Evolutionary conservation across 2,888 invertebrate species (phyloP).

Genomic region (Idaea dimidiata): DNA sequence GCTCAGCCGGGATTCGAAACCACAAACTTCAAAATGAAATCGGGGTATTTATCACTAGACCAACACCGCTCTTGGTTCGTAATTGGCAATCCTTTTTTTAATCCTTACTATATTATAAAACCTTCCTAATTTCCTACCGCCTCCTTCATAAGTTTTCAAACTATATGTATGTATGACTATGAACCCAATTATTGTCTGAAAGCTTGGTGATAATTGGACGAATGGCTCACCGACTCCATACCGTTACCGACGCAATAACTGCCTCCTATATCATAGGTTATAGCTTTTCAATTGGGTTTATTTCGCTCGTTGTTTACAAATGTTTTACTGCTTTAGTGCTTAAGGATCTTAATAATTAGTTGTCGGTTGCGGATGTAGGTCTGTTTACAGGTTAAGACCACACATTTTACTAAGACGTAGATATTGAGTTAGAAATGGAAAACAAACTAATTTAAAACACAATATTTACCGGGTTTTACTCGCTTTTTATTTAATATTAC

Average conservation of each 20-base stretch:
- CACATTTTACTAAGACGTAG: not conserved
- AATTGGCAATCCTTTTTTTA: no score
- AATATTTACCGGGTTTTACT: no score
- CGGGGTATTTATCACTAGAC: no score
- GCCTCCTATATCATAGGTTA: not conserved
- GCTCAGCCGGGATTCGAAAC: no score
- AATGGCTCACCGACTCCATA: not conserved
- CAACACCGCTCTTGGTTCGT: no score
- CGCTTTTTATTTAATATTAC: no score
- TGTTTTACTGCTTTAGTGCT: slow-evolving; percentile 17
- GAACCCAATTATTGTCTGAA: not conserved
- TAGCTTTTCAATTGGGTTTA: slow-evolving; percentile 15
- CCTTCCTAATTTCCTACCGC: no score
- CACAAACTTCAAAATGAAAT: no score
- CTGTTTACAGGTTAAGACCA: not conserved
- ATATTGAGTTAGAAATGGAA: not conserved
- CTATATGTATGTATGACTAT: not conserved
- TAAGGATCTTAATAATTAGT: slow-evolving; percentile 27
- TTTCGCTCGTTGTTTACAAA: slow-evolving; percentile 15
- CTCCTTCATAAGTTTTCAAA: not conserved
- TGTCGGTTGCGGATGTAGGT: not conserved
- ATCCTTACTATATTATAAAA: no score
- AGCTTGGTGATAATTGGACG: not conserved
- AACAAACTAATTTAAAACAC: not conserved
- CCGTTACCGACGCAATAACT: not conserved